Conservation (phyloP, 2,797 vertebrate genomes). For the Pseudotriccus pelzelni region DNA sequence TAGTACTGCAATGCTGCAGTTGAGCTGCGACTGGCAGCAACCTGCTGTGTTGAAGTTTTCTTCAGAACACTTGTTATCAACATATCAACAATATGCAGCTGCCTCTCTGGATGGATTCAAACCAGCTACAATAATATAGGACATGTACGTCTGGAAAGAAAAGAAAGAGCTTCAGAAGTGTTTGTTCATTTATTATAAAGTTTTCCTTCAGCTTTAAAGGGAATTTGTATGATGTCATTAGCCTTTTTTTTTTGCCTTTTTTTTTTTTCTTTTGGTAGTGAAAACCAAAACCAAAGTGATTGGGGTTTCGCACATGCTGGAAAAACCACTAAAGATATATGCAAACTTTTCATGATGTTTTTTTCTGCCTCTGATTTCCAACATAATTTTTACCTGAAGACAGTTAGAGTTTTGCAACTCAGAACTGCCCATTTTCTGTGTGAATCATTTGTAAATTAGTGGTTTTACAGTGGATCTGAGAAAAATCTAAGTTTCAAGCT, state of each 20-base stretch:
- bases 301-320: slow-evolving; percentile 49
- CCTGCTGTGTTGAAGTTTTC: not conserved
- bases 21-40: not conserved
- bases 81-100: not conserved
- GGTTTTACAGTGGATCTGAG: slow-evolving; percentile 25
- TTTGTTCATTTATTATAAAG: not conserved
- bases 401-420: slow-evolving; percentile 9
- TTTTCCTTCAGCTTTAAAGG: not conserved
- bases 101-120: not conserved
- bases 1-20: not conserved
- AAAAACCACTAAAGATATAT: slow-evolving; percentile 39
- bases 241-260: not conserved
- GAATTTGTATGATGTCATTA: not conserved
- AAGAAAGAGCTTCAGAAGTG: not conserved
- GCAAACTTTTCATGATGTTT: slow-evolving; percentile 29
- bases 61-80: not conserved
- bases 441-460: slow-evolving; percentile 47
- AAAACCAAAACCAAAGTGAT: slow-evolving; percentile 36
- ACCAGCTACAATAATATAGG: not conserved
- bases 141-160: not conserved
- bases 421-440: slow-evolving; percentile 8
- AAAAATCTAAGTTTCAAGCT: slow-evolving; percentile 42
- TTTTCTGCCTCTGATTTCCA: slow-evolving; percentile 23
- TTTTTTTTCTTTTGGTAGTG: not conserved
- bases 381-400: slow-evolving; percentile 39